Evolutionary conservation across 2,888 invertebrate species (phyloP).

Genomic region (Apodemia zela): DNA sequence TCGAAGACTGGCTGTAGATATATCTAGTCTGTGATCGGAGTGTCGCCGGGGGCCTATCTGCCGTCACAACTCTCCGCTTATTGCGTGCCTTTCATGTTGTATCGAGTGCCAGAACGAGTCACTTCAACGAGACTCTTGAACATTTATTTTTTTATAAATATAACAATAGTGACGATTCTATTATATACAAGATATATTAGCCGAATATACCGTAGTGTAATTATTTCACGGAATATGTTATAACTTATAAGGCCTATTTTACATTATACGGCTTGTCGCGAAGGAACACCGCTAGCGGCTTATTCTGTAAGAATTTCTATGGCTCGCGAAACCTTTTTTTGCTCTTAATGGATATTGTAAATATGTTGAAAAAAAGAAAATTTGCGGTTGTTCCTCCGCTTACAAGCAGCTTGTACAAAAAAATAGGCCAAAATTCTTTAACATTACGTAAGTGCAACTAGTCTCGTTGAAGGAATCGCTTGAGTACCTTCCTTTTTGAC

Average conservation of each 20-base stretch:
- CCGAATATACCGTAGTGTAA: conserved; percentile 13
- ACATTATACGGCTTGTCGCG: neutral
- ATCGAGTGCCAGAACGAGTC: conserved; percentile 57
- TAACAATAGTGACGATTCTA: conserved; percentile 19
- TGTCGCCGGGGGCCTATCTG: conserved; percentile 75
- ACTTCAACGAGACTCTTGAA: conserved; percentile 45
- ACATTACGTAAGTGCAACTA: conserved; percentile 37
- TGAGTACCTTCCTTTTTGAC: conserved; percentile 74
- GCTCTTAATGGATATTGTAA: neutral
- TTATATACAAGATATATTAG: conserved; percentile 14
- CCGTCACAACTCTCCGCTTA: conserved; percentile 77
- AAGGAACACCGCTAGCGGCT: neutral
- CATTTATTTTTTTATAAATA: conserved; percentile 20
- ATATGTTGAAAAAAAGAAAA: neutral
- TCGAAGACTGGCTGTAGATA: conserved; percentile 74
- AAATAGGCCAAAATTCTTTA: neutral
- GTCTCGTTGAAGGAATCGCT: conserved; percentile 54
- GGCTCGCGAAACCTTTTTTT: neutral
- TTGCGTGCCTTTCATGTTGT: conserved; percentile 76
- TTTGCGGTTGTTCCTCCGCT: neutral
- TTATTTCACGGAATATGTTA: conserved; percentile 17
- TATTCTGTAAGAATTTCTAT: neutral
- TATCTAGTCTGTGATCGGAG: conserved; percentile 79
- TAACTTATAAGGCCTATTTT: conserved; percentile 6
- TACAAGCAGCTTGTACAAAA: neutral